Conservation (phyloP, 2,113 vertebrate species). For the Centropristis striata region DNA sequence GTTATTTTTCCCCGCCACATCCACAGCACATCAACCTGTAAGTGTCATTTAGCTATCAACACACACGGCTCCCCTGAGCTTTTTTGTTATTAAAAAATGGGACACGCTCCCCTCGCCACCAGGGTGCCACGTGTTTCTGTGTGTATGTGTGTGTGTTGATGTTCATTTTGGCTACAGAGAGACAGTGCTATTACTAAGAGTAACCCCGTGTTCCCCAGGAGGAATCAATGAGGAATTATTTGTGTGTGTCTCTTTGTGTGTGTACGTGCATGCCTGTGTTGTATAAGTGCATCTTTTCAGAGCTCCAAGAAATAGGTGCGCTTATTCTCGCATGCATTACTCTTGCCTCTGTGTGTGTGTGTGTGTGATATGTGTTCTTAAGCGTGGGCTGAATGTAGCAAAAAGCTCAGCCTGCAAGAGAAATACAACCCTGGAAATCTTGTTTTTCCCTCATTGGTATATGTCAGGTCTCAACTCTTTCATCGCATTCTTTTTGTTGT, state of each 20-base stretch:
- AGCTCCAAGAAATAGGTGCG: constrained; percentile 29
- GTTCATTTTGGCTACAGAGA: constrained; percentile 63
- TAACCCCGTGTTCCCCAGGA: constrained; percentile 61
- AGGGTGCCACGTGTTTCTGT: constrained; percentile 48
- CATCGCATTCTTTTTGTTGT: constrained; percentile 17
- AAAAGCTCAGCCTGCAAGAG: constrained; percentile 32
- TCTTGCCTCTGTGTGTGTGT: neutral
- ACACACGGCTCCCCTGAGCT: constrained; percentile 73
- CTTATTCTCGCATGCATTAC: constrained; percentile 11
- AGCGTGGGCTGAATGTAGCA: constrained; percentile 36
- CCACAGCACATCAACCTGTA: constrained; percentile 75
- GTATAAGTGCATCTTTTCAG: constrained; percentile 19
- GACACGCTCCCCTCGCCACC: constrained; percentile 55
- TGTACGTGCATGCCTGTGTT: constrained; percentile 3
- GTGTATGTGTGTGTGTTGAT: constrained; percentile 46
- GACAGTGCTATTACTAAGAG: constrained; percentile 71
- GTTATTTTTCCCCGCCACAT: constrained; percentile 69
- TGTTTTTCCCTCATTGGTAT: constrained; percentile 34
- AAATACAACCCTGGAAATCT: constrained; percentile 40
- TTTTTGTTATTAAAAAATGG: constrained; percentile 81
- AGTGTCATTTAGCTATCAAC: constrained; percentile 83
- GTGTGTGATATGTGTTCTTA: neutral
- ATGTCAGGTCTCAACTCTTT: constrained; percentile 21
- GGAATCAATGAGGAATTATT: constrained; percentile 66
- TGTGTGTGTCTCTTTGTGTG: constrained; percentile 24